Evolutionary conservation across 2,888 invertebrate genomes (phyloP), one percentile per base, ranked within the genome.

Genomic region (Tenthredo mesomela): DNA sequence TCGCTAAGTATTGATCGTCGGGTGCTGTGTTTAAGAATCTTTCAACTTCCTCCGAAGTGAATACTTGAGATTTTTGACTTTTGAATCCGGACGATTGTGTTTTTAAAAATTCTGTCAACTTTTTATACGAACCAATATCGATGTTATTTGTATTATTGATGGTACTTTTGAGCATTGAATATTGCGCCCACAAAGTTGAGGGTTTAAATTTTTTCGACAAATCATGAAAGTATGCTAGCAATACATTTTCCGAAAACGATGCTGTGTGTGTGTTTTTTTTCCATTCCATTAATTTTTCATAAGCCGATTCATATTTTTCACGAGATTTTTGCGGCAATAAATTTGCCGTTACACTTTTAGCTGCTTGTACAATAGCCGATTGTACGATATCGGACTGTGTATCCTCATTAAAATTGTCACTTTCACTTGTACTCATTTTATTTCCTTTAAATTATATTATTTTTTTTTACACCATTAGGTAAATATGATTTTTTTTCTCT

Each of bases 241-340:
- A 15, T 5, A 71, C 37, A 40, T 71, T 40, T 40, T 71, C 71
- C 71, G 71, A 71, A 12, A 71, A 71, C 4, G 71, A 71, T 2
- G 33, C 2, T 10, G 43, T 43, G 6, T 43, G 43, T 43, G 21
- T 40, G 1, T 15, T 15, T 25, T 7, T 43, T 12, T n/a, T 21
- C 73, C 73, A 73, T 21, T 43, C 47, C 3, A 12, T 73, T 12
- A 73, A 73, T 43, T 73, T 47, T 0, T 43, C 47, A n/a, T 73
- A 73, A 40, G 37, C n/a, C 3, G 73, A 21, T 21, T 21, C 25
- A 25, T 73, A 73, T 25, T 73, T 73, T 2, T 25, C 47, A 0
- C 47, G 40, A 3, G 73, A 73, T 73, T 73, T 73, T 47, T 43
- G 4, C 7, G 73, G 43, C 73, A 73, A n/a, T n/a, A 25, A 73